phyloP scores from a whole-genome alignment of 1,140 invertebrate species.

The Ditylenchus dipsaci region DNA sequence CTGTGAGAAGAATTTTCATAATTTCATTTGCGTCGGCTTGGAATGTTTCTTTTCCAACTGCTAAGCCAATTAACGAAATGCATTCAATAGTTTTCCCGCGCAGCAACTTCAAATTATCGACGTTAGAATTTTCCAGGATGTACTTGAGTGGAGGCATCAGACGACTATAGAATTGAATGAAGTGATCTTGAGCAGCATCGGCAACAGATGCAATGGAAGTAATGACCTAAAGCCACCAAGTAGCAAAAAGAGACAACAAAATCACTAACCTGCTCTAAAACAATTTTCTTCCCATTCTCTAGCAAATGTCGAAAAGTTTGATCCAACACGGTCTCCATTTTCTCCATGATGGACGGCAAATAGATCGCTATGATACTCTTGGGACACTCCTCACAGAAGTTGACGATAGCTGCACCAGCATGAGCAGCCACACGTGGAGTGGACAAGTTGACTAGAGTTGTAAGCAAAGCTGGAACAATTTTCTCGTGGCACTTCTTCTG shows the following conservation, averaged over 20 bases:
- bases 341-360: conserved; percentile 80
- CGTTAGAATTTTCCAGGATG: conserved; percentile 73
- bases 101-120: conserved; percentile 69
- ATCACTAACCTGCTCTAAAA: conserved; percentile 79
- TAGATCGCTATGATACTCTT: conserved; percentile 83
- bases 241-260: background rate
- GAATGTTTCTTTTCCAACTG: conserved; percentile 93
- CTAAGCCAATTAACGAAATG: conserved; percentile 92
- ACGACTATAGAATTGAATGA: conserved; percentile 67
- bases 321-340: conserved; percentile 82
- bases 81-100: conserved; percentile 88
- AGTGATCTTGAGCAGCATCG: conserved; percentile 95
- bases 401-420: conserved; percentile 83
- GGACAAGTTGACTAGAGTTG: conserved; percentile 81
- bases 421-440: conserved; percentile 85
- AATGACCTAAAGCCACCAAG: conserved; percentile 63
- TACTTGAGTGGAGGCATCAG: conserved; percentile 94
- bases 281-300: conserved; percentile 86
- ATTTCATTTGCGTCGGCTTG: conserved; percentile 85
- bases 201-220: conserved; percentile 97
- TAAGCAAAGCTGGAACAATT: conserved; percentile 80
- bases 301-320: conserved; percentile 85
- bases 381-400: conserved; percentile 97
- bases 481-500: conserved; percentile 95
- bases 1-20: conserved; percentile 88